Base-by-base conservation (phyloP, 2,797 vertebrate genomes). In the Sebastes variabilis region DNA sequence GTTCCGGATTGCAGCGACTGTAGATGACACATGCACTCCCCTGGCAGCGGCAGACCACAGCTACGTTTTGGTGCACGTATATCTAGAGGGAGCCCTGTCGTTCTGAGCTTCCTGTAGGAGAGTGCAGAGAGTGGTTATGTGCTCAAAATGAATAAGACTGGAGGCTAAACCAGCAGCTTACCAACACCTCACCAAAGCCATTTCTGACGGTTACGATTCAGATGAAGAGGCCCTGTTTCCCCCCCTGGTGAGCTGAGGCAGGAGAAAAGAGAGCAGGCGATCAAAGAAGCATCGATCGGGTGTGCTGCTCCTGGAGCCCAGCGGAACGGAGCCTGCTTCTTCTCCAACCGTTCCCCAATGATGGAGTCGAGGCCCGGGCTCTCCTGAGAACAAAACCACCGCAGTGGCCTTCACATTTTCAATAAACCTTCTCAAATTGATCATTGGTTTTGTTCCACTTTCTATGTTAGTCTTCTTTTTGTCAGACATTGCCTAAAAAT, bases 271-370 rank as follows among this genome's bases (percentile, higher is more conserved):
- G 85, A 79, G 82, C 75, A 82, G 77, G 66, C 60, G 80, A 94
- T 93, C 89, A 92, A 91, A 92, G 85, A 83, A 67, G 72, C 85
- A 91, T 93, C 74, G 89, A 93, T 92, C 36, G n/a, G 77, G 84
- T 86, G 76, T 78, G 79, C 85, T 81, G 88, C 88, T 81, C 59
- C 62, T 25, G 52, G 61, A 76, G 75, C 84, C 58, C 76, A 34
- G 84, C 2, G 60, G 84, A 86, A 81, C 75, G 61, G 82, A 86
- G 80, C 69, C 80, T 62, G 65, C 81, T 74, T 62, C 82, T 85
- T 72, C 81, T 82, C 82, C n/a, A 11, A 66, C 64, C 24, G 20
- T 68, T 85, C 69, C 27, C 66, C 72, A 72, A 73, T 5, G 24
- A 71, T 73, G 62, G n/a, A 77, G 81, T 77, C 24, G 5, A 85